These are phyloP conservation scores for Cheumatopsyche charites DNA, from an alignment of 1,140 invertebrate species.

Conservation along the genomic window DNA sequence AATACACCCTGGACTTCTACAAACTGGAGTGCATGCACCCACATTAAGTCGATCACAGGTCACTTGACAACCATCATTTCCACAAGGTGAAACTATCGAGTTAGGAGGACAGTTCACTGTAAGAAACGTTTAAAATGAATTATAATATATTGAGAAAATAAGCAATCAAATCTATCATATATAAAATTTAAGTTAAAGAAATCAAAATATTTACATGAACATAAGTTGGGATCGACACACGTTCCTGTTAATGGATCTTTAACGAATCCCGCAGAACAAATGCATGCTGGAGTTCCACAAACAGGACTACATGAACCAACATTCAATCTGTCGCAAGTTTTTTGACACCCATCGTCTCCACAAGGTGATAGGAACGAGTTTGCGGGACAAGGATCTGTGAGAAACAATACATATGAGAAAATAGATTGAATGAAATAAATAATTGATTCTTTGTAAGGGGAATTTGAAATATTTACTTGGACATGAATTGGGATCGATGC, in stretches of 20 bases:
- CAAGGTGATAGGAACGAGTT: not conserved
- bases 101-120: not conserved
- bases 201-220: too few species aligned
- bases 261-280: not conserved
- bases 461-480: too few species aligned
- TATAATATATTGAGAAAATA: too few species aligned
- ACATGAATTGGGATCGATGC: not conserved
- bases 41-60: not conserved
- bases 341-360: constrained; percentile 11
- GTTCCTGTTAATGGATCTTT: not conserved
- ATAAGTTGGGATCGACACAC: not conserved
- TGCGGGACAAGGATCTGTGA: too few species aligned
- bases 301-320: not conserved
- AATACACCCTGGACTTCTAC: not conserved
- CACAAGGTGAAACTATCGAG: not conserved
- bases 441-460: too few species aligned
- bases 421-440: too few species aligned
- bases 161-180: not conserved
- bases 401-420: too few species aligned
- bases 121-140: not conserved
- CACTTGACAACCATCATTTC: not conserved
- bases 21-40: not conserved
- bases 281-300: not conserved
- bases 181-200: not conserved
- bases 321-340: not conserved